A percentile compares a stretch with the other conserved stretches of the same genome.
These are phyloP conservation scores for Hetaerina titia DNA, from an alignment of 2,888 invertebrate genomes.

Conservation along the genomic window DNA sequence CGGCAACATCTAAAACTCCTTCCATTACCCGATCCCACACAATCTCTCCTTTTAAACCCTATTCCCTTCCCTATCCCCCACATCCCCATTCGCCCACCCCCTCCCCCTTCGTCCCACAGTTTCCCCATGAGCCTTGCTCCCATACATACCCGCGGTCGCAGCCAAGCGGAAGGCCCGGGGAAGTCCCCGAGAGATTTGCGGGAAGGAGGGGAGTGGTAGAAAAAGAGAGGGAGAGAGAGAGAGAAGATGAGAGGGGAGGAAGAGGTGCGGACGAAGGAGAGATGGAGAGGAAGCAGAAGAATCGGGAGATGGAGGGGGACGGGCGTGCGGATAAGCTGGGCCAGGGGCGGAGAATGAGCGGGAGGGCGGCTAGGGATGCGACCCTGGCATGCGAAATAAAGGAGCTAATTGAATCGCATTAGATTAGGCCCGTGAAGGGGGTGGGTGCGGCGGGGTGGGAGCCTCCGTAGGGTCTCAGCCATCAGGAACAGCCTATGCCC, in stretches of 20 bases:
- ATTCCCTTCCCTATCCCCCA: background rate
- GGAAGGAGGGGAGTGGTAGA: background rate
- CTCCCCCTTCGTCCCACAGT: no score
- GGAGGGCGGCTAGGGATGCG: slow-evolving; percentile 36
- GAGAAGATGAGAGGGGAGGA: background rate
- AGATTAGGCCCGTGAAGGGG: slow-evolving; percentile 51
- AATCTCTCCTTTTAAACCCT: slow-evolving; percentile 18
- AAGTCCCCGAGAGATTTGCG: slow-evolving; percentile 61
- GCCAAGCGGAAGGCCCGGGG: slow-evolving; percentile 47
- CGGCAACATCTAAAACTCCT: slow-evolving; percentile 36
- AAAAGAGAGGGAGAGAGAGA: background rate
- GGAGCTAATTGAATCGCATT: slow-evolving; percentile 67
- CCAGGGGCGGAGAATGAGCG: background rate
- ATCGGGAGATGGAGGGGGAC: background rate
- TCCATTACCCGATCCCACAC: slow-evolving; percentile 49
- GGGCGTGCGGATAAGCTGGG: background rate
- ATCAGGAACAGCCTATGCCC: slow-evolving; percentile 17
- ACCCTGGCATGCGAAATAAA: slow-evolving; percentile 66
- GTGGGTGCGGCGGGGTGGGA: background rate
- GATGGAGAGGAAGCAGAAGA: background rate
- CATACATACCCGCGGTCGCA: slow-evolving; percentile 45
- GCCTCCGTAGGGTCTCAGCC: background rate
- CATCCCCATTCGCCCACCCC: background rate
- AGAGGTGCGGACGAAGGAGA: background rate
- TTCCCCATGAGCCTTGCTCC: background rate